Evolutionary conservation across 1,140 invertebrate species (phyloP), one percentile per base, ranked within the genome.

Genomic region (Drosophila hydei): DNA sequence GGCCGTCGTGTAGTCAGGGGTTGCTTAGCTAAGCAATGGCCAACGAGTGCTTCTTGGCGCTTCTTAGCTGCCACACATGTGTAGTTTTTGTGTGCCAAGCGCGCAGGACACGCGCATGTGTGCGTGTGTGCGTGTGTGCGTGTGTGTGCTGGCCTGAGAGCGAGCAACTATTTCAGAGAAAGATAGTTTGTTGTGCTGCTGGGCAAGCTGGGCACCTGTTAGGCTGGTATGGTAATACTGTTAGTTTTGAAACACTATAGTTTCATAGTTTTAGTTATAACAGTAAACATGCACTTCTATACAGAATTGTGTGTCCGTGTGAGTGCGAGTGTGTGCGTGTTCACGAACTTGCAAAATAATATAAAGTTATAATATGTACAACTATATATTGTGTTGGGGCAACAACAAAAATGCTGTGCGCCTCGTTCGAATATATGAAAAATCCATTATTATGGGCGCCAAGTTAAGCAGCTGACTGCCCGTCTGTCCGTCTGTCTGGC

Each of bases 161-260:
- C 43, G 60, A 38, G 52, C 36, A 81, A 88, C 83, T 88, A 88
- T 73, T 83, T 72, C 62, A 68, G 48, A 63, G 76, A 69, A 72
- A 69, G 83, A 88, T 88, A 88, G 83, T 88, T 83, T 72, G 64
- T 89, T 50, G 79, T 79, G 60, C 75, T 88, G 16, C 63, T 48
- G 0, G 7, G 0, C 6, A 12, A 42, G 67, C 89, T 91, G 89
- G 4, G 72, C 70, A 62, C 89, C 89, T 84, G 77, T 70, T 91
- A 77, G 63, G 50, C 75, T 79, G 89, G 75, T 91, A 91, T 91
- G 89, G 89, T 91, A 91, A 91, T 91, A 87, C 87, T 91, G 87
- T 89, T 91, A 91, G 89, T 91, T 91, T 91, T 91, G 89, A 90
- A 91, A 91, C 78, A 91, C 79, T 84, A 84, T 89, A 84, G 75